Evolutionary conservation across 2,888 invertebrate species (phyloP), one percentile per base, ranked within the genome.

Genomic region (Metopia argyrocephala): DNA sequence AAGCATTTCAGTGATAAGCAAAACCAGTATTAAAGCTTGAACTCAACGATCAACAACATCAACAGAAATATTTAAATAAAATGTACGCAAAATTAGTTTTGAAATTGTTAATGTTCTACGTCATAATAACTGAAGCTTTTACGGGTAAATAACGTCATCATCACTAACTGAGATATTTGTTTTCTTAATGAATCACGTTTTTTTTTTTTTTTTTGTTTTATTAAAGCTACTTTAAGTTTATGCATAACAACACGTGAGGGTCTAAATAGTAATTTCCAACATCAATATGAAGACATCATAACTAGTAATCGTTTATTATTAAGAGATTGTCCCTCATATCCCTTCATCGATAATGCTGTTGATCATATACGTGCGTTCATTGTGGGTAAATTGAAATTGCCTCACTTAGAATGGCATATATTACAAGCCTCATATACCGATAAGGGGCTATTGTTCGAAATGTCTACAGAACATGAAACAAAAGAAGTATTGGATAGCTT

Each of bases 371-470:
- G 79, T 4, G 48, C 31, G 1, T 20, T 79, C 2, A 66, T 79
- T 65, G 61, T 70, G 2, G 27, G 65, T 2, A 25, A 23, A 21
- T 25, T 79, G 21, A 2, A 54, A 7, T 46, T 79, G 9, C 54
- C 59, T 0, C 48, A 65, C 12, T 66, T 79, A 45, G 65, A 75
- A 38, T 70, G 75, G 75, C 20, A 31, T 2, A 79, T 79, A n/a
- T 31, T 79, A 46, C 75, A 75, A 38, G 79, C 79, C 3, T 12
- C 28, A 12, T 61, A 75, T 48, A 79, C 75, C 1, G 70, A 79
- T 20, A 69, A 74, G 3, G 79, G 79, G 0, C 12, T 79, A 23
- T 38, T 79, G 2, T 79, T 79, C 20, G 79, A 79, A 56, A 79
- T 79, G 79, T 46, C 54, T 45, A 27, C 52, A 0, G 1, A 18